These are phyloP conservation scores for Xylocampa areola DNA, from an alignment of 2,888 invertebrate species.

Conservation along the genomic window DNA sequence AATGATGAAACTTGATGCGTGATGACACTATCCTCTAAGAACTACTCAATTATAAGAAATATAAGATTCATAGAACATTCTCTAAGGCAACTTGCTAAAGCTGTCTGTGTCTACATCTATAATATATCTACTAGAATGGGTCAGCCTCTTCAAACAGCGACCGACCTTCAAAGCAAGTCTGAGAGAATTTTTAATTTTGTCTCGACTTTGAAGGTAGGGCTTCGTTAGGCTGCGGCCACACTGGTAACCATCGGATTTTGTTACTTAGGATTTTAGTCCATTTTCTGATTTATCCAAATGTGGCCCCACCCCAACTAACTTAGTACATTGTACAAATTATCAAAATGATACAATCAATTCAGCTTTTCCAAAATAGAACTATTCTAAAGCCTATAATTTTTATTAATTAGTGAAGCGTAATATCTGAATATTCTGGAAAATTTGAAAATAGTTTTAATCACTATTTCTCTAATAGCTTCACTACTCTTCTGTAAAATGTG, in stretches of 20 bases:
- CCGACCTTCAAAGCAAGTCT: conserved; percentile 37
- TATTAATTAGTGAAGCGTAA: background rate
- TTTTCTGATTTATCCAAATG: conserved; percentile 5
- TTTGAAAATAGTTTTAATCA: no score
- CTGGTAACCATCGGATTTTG: no score
- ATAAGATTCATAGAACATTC: conserved; percentile 56
- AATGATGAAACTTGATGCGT: conserved; percentile 15
- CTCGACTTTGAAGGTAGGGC: conserved; percentile 36
- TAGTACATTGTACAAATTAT: conserved; percentile 40
- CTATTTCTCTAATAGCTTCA: no score
- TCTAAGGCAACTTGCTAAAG: conserved; percentile 70
- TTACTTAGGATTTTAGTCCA: no score
- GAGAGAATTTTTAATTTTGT: conserved; percentile 4
- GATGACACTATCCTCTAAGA: conserved; percentile 34
- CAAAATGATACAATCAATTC: conserved; percentile 24
- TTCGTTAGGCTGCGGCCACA: conserved; percentile 14
- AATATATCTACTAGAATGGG: conserved; percentile 52
- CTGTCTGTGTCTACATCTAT: conserved; percentile 58
- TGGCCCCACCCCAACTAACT: conserved; percentile 26
- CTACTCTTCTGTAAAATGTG: no score
- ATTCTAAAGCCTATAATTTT: conserved; percentile 9
- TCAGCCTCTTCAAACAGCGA: conserved; percentile 63
- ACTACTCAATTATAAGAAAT: conserved; percentile 48
- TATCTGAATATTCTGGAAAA: conserved; percentile 1
- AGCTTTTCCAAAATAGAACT: conserved; percentile 22